Evolutionary conservation across 92 coral and sea anemone species (phyloP).

Genomic region (Virgularia gustaviana): DNA sequence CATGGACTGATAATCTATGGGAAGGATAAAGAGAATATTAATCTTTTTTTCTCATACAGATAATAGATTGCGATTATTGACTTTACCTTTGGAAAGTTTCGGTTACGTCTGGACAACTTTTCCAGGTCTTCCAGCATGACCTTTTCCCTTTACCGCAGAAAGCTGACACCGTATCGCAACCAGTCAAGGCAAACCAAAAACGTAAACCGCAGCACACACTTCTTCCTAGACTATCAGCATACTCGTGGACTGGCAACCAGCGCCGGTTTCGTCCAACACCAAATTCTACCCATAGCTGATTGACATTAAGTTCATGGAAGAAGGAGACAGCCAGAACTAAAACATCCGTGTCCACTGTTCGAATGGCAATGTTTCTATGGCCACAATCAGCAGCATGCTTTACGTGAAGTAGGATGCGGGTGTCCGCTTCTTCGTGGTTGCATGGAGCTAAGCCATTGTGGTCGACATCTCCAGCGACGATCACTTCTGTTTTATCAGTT

Average conservation of each 20-base stretch:
- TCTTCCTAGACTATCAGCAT: conserved; percentile 21
- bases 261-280: conserved; percentile 46
- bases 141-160: conserved; percentile 40
- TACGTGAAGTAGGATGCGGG: conserved; percentile 50
- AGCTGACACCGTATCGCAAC: conserved; percentile 38
- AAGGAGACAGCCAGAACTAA: conserved; percentile 48
- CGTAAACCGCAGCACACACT: conserved; percentile 13
- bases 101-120: conserved; percentile 10
- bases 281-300: conserved; percentile 57
- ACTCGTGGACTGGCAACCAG: conserved; percentile 47
- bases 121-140: conserved; percentile 34
- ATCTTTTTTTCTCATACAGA: not conserved
- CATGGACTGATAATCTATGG: not conserved
- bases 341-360: conserved; percentile 56
- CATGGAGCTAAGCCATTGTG: conserved; percentile 47
- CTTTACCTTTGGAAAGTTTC: conserved; percentile 26
- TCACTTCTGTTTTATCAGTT: conserved; percentile 31
- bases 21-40: not conserved
- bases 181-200: conserved; percentile 34
- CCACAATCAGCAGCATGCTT: conserved; percentile 49
- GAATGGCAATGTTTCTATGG: conserved; percentile 28
- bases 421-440: conserved; percentile 59
- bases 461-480: conserved; percentile 22
- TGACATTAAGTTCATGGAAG: conserved; percentile 29
- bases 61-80: not conserved